Base-by-base conservation (phyloP, 2,113 vertebrate genomes). In the Noctilio leporinus region DNA sequence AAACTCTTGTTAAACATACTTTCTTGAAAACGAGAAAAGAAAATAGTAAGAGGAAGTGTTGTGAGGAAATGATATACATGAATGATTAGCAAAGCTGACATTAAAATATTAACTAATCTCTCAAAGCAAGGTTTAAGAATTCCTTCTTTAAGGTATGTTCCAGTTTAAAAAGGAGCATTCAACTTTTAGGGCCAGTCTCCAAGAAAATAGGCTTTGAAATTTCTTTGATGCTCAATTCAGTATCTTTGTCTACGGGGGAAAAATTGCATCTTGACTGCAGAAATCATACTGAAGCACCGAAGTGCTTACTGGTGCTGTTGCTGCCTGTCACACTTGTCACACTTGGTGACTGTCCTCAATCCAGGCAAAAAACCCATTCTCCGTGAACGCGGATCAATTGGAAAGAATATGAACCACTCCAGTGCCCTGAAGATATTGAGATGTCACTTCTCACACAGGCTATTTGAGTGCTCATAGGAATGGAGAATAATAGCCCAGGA, bases 201-300 rank as follows among this genome's bases (percentile, higher is more conserved):
- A 67, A 77, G 67, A 96, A 97, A 96, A 92, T 80, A 10, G 43
- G 22, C 64, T 96, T 89, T 87, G 45, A 45, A 96, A 82, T 78
- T 96, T 92, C 88, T 92, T 86, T 69, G 14, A 97, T 96, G 67
- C 65, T 96, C 11, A 49, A 96, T 96, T 57, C 81, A 94, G 3
- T 92, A 47, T 38, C 69, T 97, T 93, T 96, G 55, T 96, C 83
- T 96, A 90, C 91, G 70, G 45, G n/a, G 3, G 2, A 78, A 33
- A 87, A 87, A 78, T 78, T 53, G 78, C 51, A 45, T 65, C 91
- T 96, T 80, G 14, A 77, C 62, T 80, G 45, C 14, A 82, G n/a
- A 93, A 97, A 89, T 92, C 45, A 14, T 88, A 67, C 7, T 92
- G 88, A 97, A 96, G 90, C 65, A 55, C 53, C 49, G 76, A 82